These are phyloP conservation scores for Caenorhabditis japonica DNA, from an alignment of 2,888 invertebrate species.

Conservation along the genomic window DNA sequence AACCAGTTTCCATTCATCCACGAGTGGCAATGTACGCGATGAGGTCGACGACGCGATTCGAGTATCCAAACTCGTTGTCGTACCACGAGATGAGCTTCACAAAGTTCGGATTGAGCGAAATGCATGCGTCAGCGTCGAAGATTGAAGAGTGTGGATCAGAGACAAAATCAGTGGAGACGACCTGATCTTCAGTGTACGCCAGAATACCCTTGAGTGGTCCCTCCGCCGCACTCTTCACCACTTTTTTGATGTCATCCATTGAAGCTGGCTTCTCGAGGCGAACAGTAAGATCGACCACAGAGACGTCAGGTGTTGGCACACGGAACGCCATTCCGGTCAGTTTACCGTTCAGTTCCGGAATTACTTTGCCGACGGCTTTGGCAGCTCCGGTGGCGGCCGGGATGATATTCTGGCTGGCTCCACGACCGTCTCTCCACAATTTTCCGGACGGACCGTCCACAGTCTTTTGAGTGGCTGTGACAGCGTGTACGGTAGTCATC, in stretches of 20 bases:
- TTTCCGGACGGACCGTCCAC: conserved; percentile 88
- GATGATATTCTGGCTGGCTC: conserved; percentile 97
- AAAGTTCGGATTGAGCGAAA: conserved; percentile 91
- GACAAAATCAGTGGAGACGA: conserved; percentile 95
- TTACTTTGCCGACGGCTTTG: too few relatives aligned
- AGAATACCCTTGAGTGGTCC: conserved; percentile 90
- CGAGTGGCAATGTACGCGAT: conserved; percentile 87
- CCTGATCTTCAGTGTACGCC: too few relatives aligned
- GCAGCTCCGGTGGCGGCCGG: conserved; percentile 97
- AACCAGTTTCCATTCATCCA: too few relatives aligned
- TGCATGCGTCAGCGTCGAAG: conserved; percentile 96
- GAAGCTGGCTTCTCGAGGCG: conserved; percentile 81
- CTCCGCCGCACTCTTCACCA: conserved; percentile 86
- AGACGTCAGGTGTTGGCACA: conserved; percentile 98
- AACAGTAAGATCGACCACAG: conserved; percentile 94
- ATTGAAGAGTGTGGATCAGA: conserved; percentile 91
- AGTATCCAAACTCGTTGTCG: conserved; percentile 98
- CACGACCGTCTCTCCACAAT: conserved; percentile 95
- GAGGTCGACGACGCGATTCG: conserved; percentile 95
- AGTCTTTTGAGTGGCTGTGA: conserved; percentile 96
- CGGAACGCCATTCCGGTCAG: too few relatives aligned
- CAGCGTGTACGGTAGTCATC: conserved; percentile 91
- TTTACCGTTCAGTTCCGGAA: too few relatives aligned
- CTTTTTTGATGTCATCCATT: conserved; percentile 90
- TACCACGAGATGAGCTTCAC: conserved; percentile 97